These are phyloP conservation scores for Corythucha ciliata DNA, from an alignment of 2,888 invertebrate species.

Conservation along the genomic window DNA sequence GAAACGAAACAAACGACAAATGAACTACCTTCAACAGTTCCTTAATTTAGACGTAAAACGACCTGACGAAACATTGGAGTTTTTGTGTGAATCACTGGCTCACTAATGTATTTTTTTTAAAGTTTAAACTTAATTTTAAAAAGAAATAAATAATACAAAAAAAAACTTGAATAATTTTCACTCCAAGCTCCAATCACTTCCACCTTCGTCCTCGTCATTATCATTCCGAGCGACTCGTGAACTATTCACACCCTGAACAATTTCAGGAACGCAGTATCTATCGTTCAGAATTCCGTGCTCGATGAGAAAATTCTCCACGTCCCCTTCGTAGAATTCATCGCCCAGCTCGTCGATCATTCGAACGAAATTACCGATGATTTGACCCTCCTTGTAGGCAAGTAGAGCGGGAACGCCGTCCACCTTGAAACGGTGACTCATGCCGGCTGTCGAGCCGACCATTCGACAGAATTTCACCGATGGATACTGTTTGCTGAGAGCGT, in stretches of 20 bases:
- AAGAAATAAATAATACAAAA: too few relatives aligned
- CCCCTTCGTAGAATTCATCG: conserved; percentile 78
- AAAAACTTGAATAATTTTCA: too few relatives aligned
- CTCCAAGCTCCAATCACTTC: conserved; percentile 28
- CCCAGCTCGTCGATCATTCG: conserved; percentile 78
- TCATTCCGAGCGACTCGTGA: too few relatives aligned
- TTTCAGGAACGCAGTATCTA: conserved; percentile 43
- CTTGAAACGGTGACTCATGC: conserved; percentile 72
- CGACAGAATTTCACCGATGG: conserved; percentile 81
- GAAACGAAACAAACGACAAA: conserved; percentile 62
- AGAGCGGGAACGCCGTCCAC: conserved; percentile 82
- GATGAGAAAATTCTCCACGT: conserved; percentile 81
- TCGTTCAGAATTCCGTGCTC: conserved; percentile 70
- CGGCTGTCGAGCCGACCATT: conserved; percentile 69
- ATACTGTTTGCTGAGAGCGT: conserved; percentile 65
- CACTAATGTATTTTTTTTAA: too few relatives aligned
- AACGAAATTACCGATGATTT: conserved; percentile 87
- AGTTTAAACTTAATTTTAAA: too few relatives aligned
- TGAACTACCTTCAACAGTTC: too few relatives aligned
- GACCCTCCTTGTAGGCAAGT: conserved; percentile 80
- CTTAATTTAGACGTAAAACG: too few relatives aligned
- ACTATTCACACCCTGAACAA: too few relatives aligned
- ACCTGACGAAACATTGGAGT: too few relatives aligned
- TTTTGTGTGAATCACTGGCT: too few relatives aligned
- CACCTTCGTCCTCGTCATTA: conserved; percentile 23